A percentile compares a stretch with the other conserved stretches of the same genome.
Conservation (phyloP, 2,888 invertebrate genomes). For the Desoria tigrina region DNA sequence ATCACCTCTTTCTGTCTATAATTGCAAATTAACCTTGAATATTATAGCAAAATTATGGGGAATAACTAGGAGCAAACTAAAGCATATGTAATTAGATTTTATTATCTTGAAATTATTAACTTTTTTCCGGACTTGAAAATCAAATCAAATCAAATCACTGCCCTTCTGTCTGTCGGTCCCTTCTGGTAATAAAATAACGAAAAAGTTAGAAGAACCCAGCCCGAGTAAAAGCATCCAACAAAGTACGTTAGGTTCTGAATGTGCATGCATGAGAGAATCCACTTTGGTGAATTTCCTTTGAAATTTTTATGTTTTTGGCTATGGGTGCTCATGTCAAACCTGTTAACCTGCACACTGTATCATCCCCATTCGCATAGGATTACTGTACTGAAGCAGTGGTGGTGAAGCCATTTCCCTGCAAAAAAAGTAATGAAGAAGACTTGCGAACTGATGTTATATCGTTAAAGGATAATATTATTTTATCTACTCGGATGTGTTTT, state of each 20-base stretch:
- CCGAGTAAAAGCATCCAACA: slow-evolving; percentile 1
- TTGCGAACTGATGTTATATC: no score
- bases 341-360: no score
- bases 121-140: not conserved
- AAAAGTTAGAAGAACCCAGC: not conserved
- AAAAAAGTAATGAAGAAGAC: no score
- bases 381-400: no score
- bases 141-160: slow-evolving; percentile 15
- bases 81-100: slow-evolving; percentile 22
- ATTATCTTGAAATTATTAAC: slow-evolving; percentile 21
- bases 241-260: not conserved
- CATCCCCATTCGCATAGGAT: no score
- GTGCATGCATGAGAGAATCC: not conserved
- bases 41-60: slow-evolving; percentile 17
- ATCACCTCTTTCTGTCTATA: slow-evolving; percentile 12
- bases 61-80: slow-evolving; percentile 15
- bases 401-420: no score
- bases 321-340: slow-evolving; percentile 11
- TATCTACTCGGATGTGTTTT: not conserved
- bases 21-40: slow-evolving; percentile 38
- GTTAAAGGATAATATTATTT: no score
- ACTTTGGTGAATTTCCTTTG: slow-evolving; percentile 6
- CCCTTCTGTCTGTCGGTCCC: slow-evolving; percentile 5
- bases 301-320: not conserved
- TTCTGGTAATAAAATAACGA: slow-evolving; percentile 1